phyloP scores from a whole-genome alignment of 2,113 vertebrate genomes.

The Myotis davidii region DNA sequence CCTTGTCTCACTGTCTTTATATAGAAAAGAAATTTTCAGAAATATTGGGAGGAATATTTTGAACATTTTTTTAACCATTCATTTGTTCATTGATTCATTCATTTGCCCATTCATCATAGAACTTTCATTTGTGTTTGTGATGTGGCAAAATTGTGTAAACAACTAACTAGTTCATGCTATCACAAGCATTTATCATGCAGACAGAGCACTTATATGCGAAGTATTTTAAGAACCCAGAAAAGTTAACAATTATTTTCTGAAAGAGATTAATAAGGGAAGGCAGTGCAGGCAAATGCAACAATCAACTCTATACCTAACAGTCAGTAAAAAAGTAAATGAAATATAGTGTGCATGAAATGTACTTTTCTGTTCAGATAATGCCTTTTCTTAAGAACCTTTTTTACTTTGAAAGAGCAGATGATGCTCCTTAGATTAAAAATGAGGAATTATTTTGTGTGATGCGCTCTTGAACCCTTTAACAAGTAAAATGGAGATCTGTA shows the following conservation, averaged over 20 bases:
- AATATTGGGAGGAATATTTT: background rate
- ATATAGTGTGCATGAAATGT: background rate
- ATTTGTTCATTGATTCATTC: background rate
- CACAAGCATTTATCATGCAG: background rate
- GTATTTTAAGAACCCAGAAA: background rate
- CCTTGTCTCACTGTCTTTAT: background rate
- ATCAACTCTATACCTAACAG: background rate
- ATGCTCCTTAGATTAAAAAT: background rate
- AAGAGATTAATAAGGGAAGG: background rate
- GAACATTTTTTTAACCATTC: background rate
- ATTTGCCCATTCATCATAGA: background rate
- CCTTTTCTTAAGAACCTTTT: background rate
- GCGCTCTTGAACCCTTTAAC: background rate
- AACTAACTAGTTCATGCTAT: background rate
- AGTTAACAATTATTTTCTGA: background rate
- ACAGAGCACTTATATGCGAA: background rate
- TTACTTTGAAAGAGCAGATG: background rate
- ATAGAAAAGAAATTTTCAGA: constrained; percentile 2
- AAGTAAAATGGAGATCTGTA: constrained; percentile 35
- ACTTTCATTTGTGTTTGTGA: background rate
- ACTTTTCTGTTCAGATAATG: constrained; percentile 22
- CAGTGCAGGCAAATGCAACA: background rate
- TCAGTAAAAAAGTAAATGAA: background rate
- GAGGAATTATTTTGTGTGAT: background rate
- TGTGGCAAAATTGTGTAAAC: background rate